Evolutionary conservation across 2,113 vertebrate genomes (phyloP).

Genomic region (Pelecanus crispus): DNA sequence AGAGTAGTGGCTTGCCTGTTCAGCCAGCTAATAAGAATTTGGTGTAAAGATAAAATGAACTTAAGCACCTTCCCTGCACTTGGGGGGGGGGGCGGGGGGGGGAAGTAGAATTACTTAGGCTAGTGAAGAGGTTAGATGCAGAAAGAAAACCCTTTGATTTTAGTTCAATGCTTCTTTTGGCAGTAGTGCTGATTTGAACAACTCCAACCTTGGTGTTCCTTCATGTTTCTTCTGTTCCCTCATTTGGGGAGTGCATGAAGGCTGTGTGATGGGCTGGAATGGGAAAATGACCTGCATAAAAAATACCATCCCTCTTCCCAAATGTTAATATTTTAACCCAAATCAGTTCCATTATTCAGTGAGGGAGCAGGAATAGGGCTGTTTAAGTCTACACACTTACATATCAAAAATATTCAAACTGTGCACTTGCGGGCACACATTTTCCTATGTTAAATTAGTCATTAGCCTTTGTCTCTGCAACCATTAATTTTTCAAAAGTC

Average conservation of each 20-base stretch:
- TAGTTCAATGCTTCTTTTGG: neutral
- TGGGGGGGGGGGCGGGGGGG: no score
- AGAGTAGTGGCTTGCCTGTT: neutral
- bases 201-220: neutral
- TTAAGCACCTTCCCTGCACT: neutral
- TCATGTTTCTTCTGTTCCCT: neutral
- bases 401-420: neutral
- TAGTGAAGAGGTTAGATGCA: neutral
- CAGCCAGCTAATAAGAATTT: neutral
- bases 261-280: neutral
- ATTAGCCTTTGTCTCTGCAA: conserved; percentile 16
- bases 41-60: neutral
- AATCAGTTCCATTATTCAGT: neutral
- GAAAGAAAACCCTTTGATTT: neutral
- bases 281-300: neutral
- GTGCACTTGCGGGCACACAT: neutral
- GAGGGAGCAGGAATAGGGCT: neutral
- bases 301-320: neutral
- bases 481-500: conserved; percentile 18
- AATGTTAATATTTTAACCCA: neutral
- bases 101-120: neutral
- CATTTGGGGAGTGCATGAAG: neutral
- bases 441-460: neutral
- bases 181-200: neutral
- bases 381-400: neutral